phyloP scores from a whole-genome alignment of 2,797 vertebrate genomes.

The Ptychadena robeensis region DNA sequence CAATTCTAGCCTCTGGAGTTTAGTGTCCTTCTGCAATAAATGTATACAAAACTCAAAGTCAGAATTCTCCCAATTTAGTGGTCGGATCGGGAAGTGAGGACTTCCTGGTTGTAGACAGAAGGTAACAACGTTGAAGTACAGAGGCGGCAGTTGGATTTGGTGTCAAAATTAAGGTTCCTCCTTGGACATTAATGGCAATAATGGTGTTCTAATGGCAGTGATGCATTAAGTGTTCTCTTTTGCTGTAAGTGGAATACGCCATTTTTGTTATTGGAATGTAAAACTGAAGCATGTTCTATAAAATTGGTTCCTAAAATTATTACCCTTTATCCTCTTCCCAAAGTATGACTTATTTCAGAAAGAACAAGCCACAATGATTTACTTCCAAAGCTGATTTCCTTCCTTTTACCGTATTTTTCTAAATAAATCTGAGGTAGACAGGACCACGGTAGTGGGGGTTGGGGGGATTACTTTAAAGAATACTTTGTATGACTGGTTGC shows the following conservation, averaged over 20 bases:
- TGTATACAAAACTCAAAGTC: slow-evolving; percentile 19
- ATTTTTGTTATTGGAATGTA: not conserved
- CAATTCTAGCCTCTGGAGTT: slow-evolving; percentile 23
- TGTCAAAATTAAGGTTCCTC: not conserved
- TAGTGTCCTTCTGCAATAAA: not conserved
- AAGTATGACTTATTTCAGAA: no score
- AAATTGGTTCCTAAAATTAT: no score
- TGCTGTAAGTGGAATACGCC: not conserved
- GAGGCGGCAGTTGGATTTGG: slow-evolving; percentile 9
- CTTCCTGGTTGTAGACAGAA: not conserved
- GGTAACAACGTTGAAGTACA: not conserved
- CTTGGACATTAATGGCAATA: no score
- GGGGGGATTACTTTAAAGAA: no score
- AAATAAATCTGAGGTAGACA: no score
- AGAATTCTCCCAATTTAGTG: not conserved
- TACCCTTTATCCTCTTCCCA: no score
- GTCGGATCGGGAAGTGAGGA: no score
- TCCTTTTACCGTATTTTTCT: no score
- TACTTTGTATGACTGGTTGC: no score
- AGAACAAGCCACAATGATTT: no score
- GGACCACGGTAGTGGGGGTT: no score
- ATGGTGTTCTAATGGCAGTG: slow-evolving; percentile 40
- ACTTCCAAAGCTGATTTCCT: no score
- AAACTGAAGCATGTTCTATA: not conserved
- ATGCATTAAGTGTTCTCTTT: not conserved